Base-by-base conservation (phyloP, 2,888 invertebrate species). In the Thyatira batis region DNA sequence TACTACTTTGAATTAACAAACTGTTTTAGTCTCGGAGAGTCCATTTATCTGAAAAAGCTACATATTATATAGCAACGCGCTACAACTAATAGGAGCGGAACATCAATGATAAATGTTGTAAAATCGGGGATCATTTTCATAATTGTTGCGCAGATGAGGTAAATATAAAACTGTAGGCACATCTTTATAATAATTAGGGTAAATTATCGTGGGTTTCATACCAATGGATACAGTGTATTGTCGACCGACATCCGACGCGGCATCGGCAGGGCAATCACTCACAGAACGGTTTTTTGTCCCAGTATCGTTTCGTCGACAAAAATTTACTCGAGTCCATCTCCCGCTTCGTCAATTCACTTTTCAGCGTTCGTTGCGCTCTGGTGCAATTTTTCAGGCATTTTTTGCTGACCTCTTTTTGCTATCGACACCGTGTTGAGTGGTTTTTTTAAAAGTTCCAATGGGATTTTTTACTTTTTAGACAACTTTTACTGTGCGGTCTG, bases 351-450 rank as follows among this genome's bases (percentile, higher is more conserved):
- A 67, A 73, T 73, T 71, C 67, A 65, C 66, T 73, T 67, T 63
- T 57, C 57, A 52, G 43, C 53, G 51, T 54, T 46, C 57, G 60
- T 61, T 49, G 52, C 56, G 64, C 68, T 65, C 61, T 65, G 65
- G 70, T 65, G 74, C 73, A 65, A 73, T 74, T 72, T 73, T 73
- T 69, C 68, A 62, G 63, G 56, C 57, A 57, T 63, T 71, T n/a
- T 72, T 70, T 72, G 65, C 65, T 65, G 58, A 56, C 49, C 48
- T 30, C 13, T 62, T 67, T 63, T 59, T 59, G 55, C 54, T 51
- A 63, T 54, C 57, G 61, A 67, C 61, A 59, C 52, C 54, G 51
- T 60, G 25, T 21, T 27, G 17, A 25, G 48, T 48, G 17, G 10
- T 20, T 27, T 20, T 48, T 48, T 28, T 27, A 27, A n/a, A 46